Percentiles rank a stretch among this genome's conserved stretches.
phyloP scores from a whole-genome alignment of 2,888 invertebrate genomes.

The Patella depressa region DNA sequence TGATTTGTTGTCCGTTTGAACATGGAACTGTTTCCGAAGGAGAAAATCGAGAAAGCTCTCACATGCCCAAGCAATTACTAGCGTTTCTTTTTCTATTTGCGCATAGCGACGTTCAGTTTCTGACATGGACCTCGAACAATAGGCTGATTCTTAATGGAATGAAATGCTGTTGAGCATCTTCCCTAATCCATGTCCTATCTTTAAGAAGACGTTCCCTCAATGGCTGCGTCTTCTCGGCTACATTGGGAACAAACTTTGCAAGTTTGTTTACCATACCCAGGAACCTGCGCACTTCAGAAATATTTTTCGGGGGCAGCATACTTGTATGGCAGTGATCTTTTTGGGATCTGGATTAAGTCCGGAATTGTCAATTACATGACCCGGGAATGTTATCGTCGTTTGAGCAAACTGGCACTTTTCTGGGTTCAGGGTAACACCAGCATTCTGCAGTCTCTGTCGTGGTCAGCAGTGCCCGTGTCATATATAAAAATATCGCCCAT shows the following conservation, averaged over 20 bases:
- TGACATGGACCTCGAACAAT: not conserved
- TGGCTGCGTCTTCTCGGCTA: constrained; percentile 18
- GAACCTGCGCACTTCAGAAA: constrained; percentile 26
- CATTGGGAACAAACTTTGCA: constrained; percentile 24
- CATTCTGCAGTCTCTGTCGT: too few relatives aligned
- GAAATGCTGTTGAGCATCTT: constrained; percentile 13
- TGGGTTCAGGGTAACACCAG: too few relatives aligned
- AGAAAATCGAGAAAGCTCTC: not conserved
- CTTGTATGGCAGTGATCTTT: too few relatives aligned
- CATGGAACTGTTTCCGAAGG: not conserved
- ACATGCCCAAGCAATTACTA: constrained; percentile 12
- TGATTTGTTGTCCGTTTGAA: constrained; percentile 13
- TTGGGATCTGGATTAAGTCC: constrained; percentile 17
- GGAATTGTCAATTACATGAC: not conserved
- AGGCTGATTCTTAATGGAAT: constrained; percentile 14
- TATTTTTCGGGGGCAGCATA: constrained; percentile 13
- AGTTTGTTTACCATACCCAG: constrained; percentile 39
- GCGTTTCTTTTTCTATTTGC: constrained; percentile 1
- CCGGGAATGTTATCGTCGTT: too few relatives aligned
- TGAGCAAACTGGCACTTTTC: too few relatives aligned
- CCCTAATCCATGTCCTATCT: constrained; percentile 28
- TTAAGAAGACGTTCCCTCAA: constrained; percentile 26
- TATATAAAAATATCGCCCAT: constrained; percentile 28
- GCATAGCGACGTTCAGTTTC: not conserved
- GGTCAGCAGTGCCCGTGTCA: constrained; percentile 16